These are phyloP conservation scores for Carabus problematicus DNA, from an alignment of 2,888 invertebrate species.

Conservation along the genomic window DNA sequence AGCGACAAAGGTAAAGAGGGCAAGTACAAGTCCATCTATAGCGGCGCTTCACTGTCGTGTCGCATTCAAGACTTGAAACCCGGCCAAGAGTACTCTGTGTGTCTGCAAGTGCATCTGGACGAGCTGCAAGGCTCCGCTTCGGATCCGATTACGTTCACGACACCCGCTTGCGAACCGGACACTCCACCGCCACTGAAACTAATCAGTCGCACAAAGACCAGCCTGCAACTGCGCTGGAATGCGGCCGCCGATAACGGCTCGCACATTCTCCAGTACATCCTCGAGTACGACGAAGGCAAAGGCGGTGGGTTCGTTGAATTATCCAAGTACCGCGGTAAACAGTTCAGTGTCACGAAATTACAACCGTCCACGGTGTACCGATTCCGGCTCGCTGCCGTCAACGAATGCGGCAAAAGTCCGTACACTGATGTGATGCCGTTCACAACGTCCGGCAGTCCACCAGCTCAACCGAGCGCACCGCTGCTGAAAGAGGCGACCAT, in stretches of 20 bases:
- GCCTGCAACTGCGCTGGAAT: conserved; percentile 75
- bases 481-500: conserved; percentile 69
- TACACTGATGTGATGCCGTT: conserved; percentile 74
- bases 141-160: conserved; percentile 80
- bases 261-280: conserved; percentile 74
- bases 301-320: conserved; percentile 75
- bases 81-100: conserved; percentile 86
- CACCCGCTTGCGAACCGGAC: conserved; percentile 83
- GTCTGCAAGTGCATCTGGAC: conserved; percentile 79
- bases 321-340: conserved; percentile 75
- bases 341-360: conserved; percentile 77
- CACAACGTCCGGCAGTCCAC: conserved; percentile 82
- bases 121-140: conserved; percentile 77
- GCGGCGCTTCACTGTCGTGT: conserved; percentile 77
- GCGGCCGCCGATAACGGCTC: conserved; percentile 82
- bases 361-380: conserved; percentile 81
- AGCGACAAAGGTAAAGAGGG: conserved; percentile 81
- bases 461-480: conserved; percentile 80
- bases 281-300: conserved; percentile 80
- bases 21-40: conserved; percentile 85
- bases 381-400: conserved; percentile 84
- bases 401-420: conserved; percentile 77
- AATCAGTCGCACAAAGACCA: conserved; percentile 73
- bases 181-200: conserved; percentile 75
- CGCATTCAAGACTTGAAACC: conserved; percentile 85